phyloP scores from a whole-genome alignment of 2,888 invertebrate genomes.

The Brenthis ino region DNA sequence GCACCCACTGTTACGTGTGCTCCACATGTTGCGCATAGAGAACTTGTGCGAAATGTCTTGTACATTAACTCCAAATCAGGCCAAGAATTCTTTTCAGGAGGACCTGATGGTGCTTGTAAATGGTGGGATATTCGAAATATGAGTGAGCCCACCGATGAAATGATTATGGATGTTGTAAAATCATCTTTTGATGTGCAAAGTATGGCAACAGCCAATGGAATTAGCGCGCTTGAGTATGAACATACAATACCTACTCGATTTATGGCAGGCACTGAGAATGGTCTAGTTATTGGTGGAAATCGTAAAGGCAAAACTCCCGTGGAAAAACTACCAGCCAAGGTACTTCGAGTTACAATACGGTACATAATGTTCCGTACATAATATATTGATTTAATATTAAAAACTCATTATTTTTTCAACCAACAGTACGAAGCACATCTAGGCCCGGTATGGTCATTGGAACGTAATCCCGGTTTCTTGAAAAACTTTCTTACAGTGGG shows the following conservation, averaged over 20 bases:
- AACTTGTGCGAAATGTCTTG: slow-evolving; percentile 90
- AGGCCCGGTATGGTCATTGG: slow-evolving; percentile 92
- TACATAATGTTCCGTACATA: too few species aligned
- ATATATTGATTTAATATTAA: too few species aligned
- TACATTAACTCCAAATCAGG: slow-evolving; percentile 97
- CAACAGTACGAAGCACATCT: slow-evolving; percentile 84
- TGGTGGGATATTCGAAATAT: slow-evolving; percentile 90
- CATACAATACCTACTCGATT: slow-evolving; percentile 88
- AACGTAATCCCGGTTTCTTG: slow-evolving; percentile 94
- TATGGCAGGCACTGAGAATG: slow-evolving; percentile 87
- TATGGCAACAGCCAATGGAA: slow-evolving; percentile 82
- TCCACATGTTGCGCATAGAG: slow-evolving; percentile 91
- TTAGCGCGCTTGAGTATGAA: slow-evolving; percentile 86
- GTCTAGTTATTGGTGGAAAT: slow-evolving; percentile 85
- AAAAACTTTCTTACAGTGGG: slow-evolving; percentile 97
- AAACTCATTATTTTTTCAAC: background rate
- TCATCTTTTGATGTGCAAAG: slow-evolving; percentile 73
- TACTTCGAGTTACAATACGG: slow-evolving; percentile 47
- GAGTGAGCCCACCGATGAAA: slow-evolving; percentile 83
- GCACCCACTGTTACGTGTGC: slow-evolving; percentile 87
- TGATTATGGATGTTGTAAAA: slow-evolving; percentile 85
- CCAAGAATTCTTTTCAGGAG: slow-evolving; percentile 95
- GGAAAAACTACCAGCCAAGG: slow-evolving; percentile 84
- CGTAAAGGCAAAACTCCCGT: slow-evolving; percentile 86
- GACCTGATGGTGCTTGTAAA: slow-evolving; percentile 93